Evolutionary conservation across 2,113 vertebrate species (phyloP).

Genomic region (Sisor rabdophorus): DNA sequence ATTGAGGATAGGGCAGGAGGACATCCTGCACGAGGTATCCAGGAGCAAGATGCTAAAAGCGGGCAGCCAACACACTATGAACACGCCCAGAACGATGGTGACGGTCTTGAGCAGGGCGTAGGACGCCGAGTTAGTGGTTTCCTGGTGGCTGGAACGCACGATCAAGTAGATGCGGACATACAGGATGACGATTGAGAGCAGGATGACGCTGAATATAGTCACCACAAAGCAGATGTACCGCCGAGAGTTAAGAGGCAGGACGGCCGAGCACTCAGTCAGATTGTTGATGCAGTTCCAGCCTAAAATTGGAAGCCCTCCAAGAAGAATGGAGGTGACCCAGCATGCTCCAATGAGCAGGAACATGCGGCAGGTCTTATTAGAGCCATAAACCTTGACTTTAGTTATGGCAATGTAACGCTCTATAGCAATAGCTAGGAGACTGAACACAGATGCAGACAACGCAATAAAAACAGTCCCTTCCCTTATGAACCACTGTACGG

Average conservation of each 20-base stretch:
- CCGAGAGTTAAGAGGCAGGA: constrained; percentile 90
- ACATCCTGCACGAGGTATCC: constrained; percentile 75
- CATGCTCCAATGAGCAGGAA: constrained; percentile 89
- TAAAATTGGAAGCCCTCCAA: constrained; percentile 86
- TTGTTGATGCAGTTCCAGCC: constrained; percentile 93
- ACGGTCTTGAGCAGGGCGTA: constrained; percentile 87
- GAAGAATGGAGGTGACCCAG: constrained; percentile 83
- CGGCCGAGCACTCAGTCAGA: constrained; percentile 77
- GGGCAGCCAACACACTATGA: constrained; percentile 92
- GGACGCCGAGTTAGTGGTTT: constrained; percentile 77
- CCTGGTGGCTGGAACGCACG: constrained; percentile 86
- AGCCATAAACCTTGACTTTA: constrained; percentile 85
- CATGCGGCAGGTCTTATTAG: constrained; percentile 86
- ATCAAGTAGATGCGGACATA: constrained; percentile 89
- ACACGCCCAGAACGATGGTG: constrained; percentile 91
- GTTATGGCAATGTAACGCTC: constrained; percentile 90
- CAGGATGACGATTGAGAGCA: constrained; percentile 83
- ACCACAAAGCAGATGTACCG: constrained; percentile 86
- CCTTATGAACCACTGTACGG: constrained; percentile 88
- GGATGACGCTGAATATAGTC: constrained; percentile 84
- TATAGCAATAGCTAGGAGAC: constrained; percentile 90
- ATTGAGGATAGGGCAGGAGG: constrained; percentile 72
- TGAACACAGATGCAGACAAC: constrained; percentile 87
- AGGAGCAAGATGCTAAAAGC: constrained; percentile 87
- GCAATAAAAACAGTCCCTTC: constrained; percentile 93